phyloP scores from a whole-genome alignment of 1,140 invertebrate species.

The Pissodes strobi region DNA sequence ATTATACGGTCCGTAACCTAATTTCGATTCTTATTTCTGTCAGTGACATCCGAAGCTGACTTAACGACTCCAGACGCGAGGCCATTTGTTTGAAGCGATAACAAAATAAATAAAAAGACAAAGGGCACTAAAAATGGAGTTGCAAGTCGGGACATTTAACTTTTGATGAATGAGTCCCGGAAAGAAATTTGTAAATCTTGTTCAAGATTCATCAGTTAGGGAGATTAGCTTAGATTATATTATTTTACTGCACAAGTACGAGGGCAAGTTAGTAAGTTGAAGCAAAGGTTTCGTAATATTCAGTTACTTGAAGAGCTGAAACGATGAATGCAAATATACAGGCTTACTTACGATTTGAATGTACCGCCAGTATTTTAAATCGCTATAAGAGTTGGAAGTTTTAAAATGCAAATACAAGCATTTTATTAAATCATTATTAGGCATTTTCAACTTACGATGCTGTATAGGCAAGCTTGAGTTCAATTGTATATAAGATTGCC shows the following conservation, averaged over 20 bases:
- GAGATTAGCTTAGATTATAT: too few relatives aligned
- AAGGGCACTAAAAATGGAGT: conserved; percentile 9
- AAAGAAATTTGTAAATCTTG: neutral
- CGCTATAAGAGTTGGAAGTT: neutral
- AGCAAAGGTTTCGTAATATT: too few relatives aligned
- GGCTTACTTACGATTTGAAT: too few relatives aligned
- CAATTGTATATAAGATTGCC: neutral
- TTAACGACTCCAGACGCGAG: conserved; percentile 2
- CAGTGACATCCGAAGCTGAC: conserved; percentile 15
- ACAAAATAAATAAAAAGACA: conserved; percentile 13
- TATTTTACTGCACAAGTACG: too few relatives aligned
- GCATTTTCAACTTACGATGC: too few relatives aligned
- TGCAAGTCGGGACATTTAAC: conserved; percentile 4
- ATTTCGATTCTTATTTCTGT: conserved; percentile 13
- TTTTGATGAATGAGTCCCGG: conserved; percentile 3
- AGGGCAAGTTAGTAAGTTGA: too few relatives aligned
- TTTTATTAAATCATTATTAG: neutral
- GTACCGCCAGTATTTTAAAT: conserved; percentile 1
- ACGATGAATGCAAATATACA: too few relatives aligned
- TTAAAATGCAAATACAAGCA: neutral
- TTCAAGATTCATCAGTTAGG: too few relatives aligned
- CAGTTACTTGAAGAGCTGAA: too few relatives aligned
- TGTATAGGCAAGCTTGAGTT: too few relatives aligned
- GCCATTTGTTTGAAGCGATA: conserved; percentile 19
- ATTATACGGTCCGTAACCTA: conserved; percentile 7